Evolutionary conservation across 2,113 vertebrate genomes (phyloP).

Genomic region (Nycticorax nycticorax): DNA sequence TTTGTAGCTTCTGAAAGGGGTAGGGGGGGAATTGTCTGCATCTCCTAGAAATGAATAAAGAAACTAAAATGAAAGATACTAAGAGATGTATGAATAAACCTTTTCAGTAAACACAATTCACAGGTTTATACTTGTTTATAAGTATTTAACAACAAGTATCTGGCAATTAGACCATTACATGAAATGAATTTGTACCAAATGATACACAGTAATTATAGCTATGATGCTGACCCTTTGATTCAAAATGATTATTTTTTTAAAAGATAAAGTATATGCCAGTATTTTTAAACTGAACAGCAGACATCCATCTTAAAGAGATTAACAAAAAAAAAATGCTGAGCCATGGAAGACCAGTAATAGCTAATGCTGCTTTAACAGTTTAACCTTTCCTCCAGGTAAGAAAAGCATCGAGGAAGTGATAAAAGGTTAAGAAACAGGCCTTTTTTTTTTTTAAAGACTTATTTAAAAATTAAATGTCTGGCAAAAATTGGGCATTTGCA

Average conservation of each 20-base stretch:
- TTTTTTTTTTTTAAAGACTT: not conserved
- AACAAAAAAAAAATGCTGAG: not conserved
- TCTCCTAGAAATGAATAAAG: not conserved
- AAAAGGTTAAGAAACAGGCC: not conserved
- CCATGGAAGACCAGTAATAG: not conserved
- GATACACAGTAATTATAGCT: not conserved
- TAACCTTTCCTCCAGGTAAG: not conserved
- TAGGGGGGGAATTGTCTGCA: not conserved
- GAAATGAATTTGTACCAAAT: not conserved
- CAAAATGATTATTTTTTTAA: not conserved
- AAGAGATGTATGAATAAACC: not conserved
- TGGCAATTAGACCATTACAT: not conserved
- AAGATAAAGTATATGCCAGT: not conserved
- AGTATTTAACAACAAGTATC: not conserved
- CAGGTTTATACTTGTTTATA: not conserved
- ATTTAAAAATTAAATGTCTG: not conserved
- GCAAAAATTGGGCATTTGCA: constrained; percentile 2
- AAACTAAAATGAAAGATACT: not conserved
- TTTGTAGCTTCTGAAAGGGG: not conserved
- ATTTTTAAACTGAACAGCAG: not conserved
- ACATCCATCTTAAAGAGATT: not conserved
- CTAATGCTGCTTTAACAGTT: not conserved
- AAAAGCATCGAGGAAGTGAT: too few species aligned
- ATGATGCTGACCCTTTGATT: not conserved
- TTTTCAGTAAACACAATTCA: not conserved